phyloP scores from a whole-genome alignment of 2,797 vertebrate genomes.

The Aphelocoma californica region DNA sequence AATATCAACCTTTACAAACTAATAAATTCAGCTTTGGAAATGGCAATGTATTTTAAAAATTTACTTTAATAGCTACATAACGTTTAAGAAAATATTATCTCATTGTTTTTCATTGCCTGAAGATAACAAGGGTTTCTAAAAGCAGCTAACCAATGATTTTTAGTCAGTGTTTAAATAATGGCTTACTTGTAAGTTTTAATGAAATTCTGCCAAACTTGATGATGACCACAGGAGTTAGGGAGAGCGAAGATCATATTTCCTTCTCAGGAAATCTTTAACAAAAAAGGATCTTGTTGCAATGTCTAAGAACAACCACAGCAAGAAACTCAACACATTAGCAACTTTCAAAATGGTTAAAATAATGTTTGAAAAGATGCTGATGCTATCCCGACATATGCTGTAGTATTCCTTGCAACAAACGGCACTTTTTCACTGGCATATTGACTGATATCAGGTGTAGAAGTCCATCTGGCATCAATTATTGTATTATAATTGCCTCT shows the following conservation, averaged over 20 bases:
- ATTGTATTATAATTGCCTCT: background rate
- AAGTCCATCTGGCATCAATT: constrained; percentile 25
- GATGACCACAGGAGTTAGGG: background rate
- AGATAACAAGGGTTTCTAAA: constrained; percentile 28
- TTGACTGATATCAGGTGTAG: background rate
- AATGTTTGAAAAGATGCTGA: background rate
- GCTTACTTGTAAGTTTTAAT: background rate
- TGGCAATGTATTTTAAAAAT: background rate
- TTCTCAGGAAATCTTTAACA: background rate
- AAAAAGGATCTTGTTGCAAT: background rate
- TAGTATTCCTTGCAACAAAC: background rate
- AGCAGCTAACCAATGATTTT: background rate
- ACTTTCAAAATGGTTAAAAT: background rate
- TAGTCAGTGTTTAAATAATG: background rate
- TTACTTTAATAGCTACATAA: background rate
- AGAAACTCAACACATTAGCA: background rate
- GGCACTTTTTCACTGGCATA: background rate
- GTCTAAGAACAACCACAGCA: background rate
- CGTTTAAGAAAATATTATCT: background rate
- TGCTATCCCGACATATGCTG: background rate
- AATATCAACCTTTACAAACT: background rate
- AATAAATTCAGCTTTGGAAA: background rate
- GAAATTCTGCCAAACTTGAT: constrained; percentile 11
- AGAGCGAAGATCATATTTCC: background rate
- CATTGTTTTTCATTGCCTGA: constrained; percentile 5